phyloP scores from a whole-genome alignment of 2,113 vertebrate species.

The Poeciliopsis prolifica region DNA sequence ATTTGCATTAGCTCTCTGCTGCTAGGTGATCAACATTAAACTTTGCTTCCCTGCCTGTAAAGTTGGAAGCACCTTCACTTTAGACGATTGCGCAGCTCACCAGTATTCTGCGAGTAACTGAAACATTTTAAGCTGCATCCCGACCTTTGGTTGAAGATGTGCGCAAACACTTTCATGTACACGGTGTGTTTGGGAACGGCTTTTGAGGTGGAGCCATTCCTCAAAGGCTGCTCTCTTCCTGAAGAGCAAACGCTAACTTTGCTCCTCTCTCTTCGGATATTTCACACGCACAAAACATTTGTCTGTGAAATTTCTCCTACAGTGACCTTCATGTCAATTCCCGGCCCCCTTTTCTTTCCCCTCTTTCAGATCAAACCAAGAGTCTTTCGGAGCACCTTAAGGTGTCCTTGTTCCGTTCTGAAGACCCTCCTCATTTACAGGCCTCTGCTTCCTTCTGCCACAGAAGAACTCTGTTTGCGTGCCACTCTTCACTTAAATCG shows the following conservation, averaged over 20 bases:
- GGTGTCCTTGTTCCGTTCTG: slow-evolving; percentile 2
- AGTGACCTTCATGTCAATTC: slow-evolving; percentile 2
- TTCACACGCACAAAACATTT: slow-evolving; percentile 54
- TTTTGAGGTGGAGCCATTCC: slow-evolving; percentile 10
- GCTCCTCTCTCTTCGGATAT: slow-evolving; percentile 31
- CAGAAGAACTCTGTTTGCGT: slow-evolving; percentile 41
- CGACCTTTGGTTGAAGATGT: neutral
- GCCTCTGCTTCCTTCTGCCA: slow-evolving; percentile 3
- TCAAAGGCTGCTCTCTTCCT: slow-evolving; percentile 41
- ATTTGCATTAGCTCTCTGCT: neutral
- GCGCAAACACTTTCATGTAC: slow-evolving; percentile 14
- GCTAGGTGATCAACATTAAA: neutral
- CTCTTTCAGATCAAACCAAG: slow-evolving; percentile 40
- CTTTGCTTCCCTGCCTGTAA: neutral
- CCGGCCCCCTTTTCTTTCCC: slow-evolving; percentile 21
- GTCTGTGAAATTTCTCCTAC: slow-evolving; percentile 51
- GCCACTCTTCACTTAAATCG: slow-evolving; percentile 9
- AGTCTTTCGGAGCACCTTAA: neutral
- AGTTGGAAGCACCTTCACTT: neutral
- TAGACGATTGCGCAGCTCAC: neutral
- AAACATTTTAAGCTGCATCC: neutral
- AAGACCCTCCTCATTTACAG: slow-evolving; percentile 3
- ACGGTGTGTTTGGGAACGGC: slow-evolving; percentile 1
- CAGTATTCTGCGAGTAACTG: neutral
- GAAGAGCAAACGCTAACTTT: slow-evolving; percentile 57